Base-by-base conservation (phyloP, 30 jellyfish, hydroid and myxozoan genomes). In the Chrysaora quinquecirrha region DNA sequence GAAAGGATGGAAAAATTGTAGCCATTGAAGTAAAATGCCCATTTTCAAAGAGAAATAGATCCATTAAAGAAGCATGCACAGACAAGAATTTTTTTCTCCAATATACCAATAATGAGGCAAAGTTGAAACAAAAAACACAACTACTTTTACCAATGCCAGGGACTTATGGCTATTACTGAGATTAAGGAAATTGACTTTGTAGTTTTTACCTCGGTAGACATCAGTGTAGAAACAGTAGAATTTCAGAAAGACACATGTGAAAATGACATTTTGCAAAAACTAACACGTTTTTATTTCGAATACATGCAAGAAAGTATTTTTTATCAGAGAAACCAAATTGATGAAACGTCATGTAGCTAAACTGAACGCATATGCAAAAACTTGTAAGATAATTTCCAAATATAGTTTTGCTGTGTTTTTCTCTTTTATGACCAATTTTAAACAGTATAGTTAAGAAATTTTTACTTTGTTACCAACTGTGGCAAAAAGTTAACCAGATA, bases 61-160 rank as follows among this genome's bases (percentile, higher is more conserved):
- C 69, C 64, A 23, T 64, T 10, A 70, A 48, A 6, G 75, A 56
- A 10, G 85, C 85, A 12, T 72, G 67, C 35, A 38, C 73, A 33
- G 92, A 82, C 64, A 82, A 82, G 70, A 35, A 61, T 62, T 82
- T 82, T 47, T 82, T 82, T 31, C 38, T 46, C 49, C 50, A 66
- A 80, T 71, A 35, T 47, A 71, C 69, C 10, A 56, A 71, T 29
- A 48, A 71, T 24, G 83, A 71, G n/a, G 32, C 54, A 22, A 29
- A 56, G 73, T 65, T 83, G 50, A 83, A 83, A 21, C 48, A 74
- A 71, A 73, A n/a, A 34, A 34, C 87, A 83, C 63, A 38, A 35
- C 33, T 48, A 69, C 63, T 84, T 0, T 64, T 56, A 34, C 72
- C 95, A 60, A 46, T 84, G 95, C 56, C 95, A 84, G 60, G 95